phyloP scores from a whole-genome alignment of 1,140 invertebrate genomes.

The Onthophagus taurus region DNA sequence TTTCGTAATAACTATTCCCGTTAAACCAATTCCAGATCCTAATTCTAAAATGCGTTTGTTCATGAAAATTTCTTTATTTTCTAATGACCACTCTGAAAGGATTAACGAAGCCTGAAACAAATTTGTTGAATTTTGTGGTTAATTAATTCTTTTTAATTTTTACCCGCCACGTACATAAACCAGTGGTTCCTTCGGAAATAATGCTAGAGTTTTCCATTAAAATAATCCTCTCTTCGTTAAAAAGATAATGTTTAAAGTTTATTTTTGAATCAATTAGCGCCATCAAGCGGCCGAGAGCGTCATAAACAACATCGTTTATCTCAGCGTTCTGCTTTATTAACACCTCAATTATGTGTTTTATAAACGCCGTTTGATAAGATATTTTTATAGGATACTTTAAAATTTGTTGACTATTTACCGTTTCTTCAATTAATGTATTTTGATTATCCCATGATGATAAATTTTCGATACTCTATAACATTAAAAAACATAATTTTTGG shows the following conservation, averaged over 20 bases:
- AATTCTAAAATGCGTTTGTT: conserved; percentile 45
- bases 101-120: conserved; percentile 39
- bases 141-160: background rate
- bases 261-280: conserved; percentile 23
- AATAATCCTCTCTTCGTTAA: conserved; percentile 34
- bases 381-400: conserved; percentile 39
- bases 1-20: conserved; percentile 40
- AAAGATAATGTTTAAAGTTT: conserved; percentile 43
- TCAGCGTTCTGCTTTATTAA: conserved; percentile 35
- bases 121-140: conserved; percentile 1
- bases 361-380: conserved; percentile 41
- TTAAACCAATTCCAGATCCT: conserved; percentile 47
- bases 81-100: conserved; percentile 45
- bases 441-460: conserved; percentile 30
- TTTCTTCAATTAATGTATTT: conserved; percentile 36
- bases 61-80: conserved; percentile 35
- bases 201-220: conserved; percentile 33
- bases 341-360: conserved; percentile 39
- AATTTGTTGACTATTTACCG: conserved; percentile 36
- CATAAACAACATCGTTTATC: conserved; percentile 40
- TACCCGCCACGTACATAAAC: conserved; percentile 16
- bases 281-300: conserved; percentile 36
- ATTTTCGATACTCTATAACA: background rate
- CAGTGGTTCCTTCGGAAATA: conserved; percentile 16
- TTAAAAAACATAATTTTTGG: conserved; percentile 13